Evolutionary conservation across 2,888 invertebrate species (phyloP), one percentile per base, ranked within the genome.

Genomic region (Trachelus stipa): DNA sequence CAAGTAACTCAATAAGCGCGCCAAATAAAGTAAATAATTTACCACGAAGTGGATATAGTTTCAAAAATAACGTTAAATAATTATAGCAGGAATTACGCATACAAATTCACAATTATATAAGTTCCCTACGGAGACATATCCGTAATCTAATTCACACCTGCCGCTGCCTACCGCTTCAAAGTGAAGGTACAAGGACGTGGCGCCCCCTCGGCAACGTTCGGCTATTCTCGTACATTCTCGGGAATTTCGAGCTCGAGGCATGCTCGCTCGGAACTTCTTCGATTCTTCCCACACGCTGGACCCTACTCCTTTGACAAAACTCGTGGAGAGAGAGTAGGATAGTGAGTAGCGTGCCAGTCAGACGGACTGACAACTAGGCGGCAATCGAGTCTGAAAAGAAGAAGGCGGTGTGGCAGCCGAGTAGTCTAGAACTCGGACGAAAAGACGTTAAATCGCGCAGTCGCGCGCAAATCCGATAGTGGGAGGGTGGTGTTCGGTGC

Each of bases 381-480:
- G 71, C 23, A 35, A 68, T n/a, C 73, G 75, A 12, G 68, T 37
- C 30, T 40, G 76, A 31, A 23, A 74, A 34, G 40, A 23, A 34
- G 34, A 71, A 40, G 71, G 15, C 34, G 33, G 79, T 34, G 73
- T 33, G 79, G 40, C 35, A 73, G 76, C 69, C 34, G 71, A 71
- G 76, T 77, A 56, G 9, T 56, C 56, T 23, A 56, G 23, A 56
- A 74, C 78, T 73, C 75, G 35, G 68, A 74, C 75, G 77, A 76
- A 78, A 79, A 77, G 76, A 76, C 76, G 56, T 56, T 23, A 56
- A 56, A 87, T 83, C 85, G 87, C 88, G 87, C 87, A 87, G 87
- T 86, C 88, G 88, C 87, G 84, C 82, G 83, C 73, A 71, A 75
- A 73, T 85, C 81, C 83, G 85, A 79, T 75, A 76, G 76, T 77